Percentiles rank a stretch among this genome's conserved stretches.
These are phyloP conservation scores for Pantala flavescens DNA, from an alignment of 1,140 invertebrate species.

Conservation along the genomic window DNA sequence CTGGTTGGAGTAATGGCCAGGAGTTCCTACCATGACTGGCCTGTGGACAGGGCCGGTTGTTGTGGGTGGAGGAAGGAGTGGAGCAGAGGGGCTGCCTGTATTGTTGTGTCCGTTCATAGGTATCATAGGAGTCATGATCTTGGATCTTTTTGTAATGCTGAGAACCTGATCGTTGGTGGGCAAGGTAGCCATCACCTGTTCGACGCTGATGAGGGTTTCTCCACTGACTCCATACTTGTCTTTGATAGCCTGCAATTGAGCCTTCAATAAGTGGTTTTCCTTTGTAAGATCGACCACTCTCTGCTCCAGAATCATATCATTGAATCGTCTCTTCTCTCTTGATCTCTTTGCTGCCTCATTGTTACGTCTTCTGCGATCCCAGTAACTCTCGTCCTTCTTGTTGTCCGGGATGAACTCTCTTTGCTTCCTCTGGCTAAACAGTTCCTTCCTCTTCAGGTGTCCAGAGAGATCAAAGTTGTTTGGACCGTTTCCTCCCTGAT, in stretches of 20 bases:
- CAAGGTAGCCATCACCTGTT: conserved; percentile 73
- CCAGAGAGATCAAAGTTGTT: conserved; percentile 29
- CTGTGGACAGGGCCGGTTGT: conserved; percentile 21
- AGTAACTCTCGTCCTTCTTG: conserved; percentile 95
- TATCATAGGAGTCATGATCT: conserved; percentile 35
- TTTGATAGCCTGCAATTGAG: conserved; percentile 83
- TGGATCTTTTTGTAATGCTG: conserved; percentile 67
- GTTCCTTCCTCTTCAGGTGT: conserved; percentile 51
- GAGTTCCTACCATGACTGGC: background rate
- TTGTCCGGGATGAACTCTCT: conserved; percentile 93
- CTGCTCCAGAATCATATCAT: conserved; percentile 93
- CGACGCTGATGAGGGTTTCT: conserved; percentile 71
- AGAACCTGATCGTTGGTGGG: conserved; percentile 73
- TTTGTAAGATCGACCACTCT: conserved; percentile 87
- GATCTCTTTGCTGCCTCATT: conserved; percentile 94
- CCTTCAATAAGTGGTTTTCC: conserved; percentile 86
- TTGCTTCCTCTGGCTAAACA: conserved; percentile 75
- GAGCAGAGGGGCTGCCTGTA: conserved; percentile 4
- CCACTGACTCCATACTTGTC: conserved; percentile 88
- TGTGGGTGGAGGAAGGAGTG: background rate
- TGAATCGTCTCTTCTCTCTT: conserved; percentile 87
- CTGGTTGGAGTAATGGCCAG: conserved; percentile 20
- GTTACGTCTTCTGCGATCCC: conserved; percentile 87
- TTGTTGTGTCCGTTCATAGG: conserved; percentile 24
- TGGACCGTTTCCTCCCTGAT: conserved; percentile 25